Evolutionary conservation across 2,888 invertebrate species (phyloP), one percentile per base, ranked within the genome.

Genomic region (Archaeoteleia sp.): DNA sequence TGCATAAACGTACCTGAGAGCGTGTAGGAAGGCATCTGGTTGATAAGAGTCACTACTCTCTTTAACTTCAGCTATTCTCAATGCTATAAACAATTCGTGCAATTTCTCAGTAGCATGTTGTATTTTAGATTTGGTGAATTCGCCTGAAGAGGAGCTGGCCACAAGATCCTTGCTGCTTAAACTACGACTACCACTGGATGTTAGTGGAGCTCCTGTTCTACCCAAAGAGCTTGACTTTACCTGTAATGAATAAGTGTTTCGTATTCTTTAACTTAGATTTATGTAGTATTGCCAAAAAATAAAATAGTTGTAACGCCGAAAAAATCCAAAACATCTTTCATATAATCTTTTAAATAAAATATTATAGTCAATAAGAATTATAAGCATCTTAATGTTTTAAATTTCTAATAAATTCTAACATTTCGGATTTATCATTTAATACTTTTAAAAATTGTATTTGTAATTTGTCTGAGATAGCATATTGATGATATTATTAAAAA

Each of bases 121-220:
- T 74, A 88, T 85, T 63, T 80, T 78, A 15, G 83, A 80, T 69
- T 85, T 85, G 51, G 76, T 85, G 49, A 76, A 78, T 76, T 83
- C 86, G 70, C 66, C 73, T 61, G 78, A 74, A 58, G 77, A 83
- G 68, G 80, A 79, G 68, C 79, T 77, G 40, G 81, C 81, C 12
- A 93, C 87, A 68, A 94, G 85, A 84, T 95, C 94, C 80, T 94
- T 94, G 83, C 91, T 93, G 79, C 92, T 93, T 90, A 91, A 92
- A 65, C 92, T 92, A 40, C 93, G 88, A 45, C 91, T 90, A 69
- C 92, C 91, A 25, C 91, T 91, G 32, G 91, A 90, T 35, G 91
- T 92, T 53, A 91, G 87, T 7, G 90, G 90, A 27, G 90, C 91
- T 4, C 92, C 90, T 78, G 91, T 93, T 53, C 94, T 88, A 0